These are phyloP conservation scores for Clarias batrachus DNA, from an alignment of 2,113 vertebrate species.

Conservation along the genomic window DNA sequence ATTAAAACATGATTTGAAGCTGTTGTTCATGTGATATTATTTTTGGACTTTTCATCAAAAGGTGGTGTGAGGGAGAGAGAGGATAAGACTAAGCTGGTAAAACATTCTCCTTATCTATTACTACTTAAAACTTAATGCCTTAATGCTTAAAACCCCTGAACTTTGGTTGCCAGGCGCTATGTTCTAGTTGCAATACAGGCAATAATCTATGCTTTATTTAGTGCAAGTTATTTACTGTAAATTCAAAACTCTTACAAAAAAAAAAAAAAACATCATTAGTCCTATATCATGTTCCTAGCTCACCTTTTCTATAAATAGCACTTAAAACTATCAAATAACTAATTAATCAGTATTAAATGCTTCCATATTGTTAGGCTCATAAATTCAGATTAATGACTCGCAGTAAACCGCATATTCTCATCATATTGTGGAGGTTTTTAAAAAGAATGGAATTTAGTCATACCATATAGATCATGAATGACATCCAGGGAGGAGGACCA, in stretches of 20 bases:
- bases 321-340: not conserved
- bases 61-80: not conserved
- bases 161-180: not conserved
- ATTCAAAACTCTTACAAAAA: not conserved
- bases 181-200: not conserved
- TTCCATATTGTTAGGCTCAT: not conserved
- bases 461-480: constrained; percentile 82
- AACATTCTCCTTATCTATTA: not conserved
- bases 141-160: not conserved
- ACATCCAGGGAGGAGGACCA: constrained; percentile 86
- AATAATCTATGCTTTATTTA: not conserved
- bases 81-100: not conserved
- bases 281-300: not conserved
- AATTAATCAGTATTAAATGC: not conserved
- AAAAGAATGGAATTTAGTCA: constrained; percentile 53
- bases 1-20: not conserved
- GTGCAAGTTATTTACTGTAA: not conserved
- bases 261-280: not conserved
- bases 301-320: not conserved
- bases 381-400: constrained; percentile 1
- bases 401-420: not conserved
- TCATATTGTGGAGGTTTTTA: constrained; percentile 8
- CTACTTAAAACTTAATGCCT: not conserved
- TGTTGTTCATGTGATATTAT: not conserved
- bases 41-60: not conserved